These are phyloP conservation scores for Diorhabda carinulata DNA, from an alignment of 1,140 invertebrate species.

Conservation along the genomic window DNA sequence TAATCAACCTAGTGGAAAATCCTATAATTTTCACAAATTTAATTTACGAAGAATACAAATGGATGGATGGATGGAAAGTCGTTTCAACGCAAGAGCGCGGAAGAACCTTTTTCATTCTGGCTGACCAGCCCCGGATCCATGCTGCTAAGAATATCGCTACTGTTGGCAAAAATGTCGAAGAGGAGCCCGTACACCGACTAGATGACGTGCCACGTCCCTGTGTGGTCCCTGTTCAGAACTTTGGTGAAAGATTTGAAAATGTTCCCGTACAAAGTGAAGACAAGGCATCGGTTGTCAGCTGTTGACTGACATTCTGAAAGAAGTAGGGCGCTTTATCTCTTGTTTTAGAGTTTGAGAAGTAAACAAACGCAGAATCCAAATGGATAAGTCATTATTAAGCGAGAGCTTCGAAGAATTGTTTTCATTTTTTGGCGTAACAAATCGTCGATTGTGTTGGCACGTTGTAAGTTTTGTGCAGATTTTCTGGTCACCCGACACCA, in stretches of 20 bases:
- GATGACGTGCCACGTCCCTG: no score
- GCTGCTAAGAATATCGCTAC: background rate
- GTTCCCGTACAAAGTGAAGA: no score
- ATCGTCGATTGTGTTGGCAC: background rate
- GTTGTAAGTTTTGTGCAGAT: background rate
- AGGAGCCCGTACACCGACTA: no score
- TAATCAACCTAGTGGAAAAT: no score
- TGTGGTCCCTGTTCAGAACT: no score
- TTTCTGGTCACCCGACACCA: background rate
- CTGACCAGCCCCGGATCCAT: background rate
- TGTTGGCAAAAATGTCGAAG: background rate
- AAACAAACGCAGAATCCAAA: background rate
- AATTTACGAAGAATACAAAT: background rate
- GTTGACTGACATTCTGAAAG: no score
- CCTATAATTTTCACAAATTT: background rate
- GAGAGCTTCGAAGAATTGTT: background rate
- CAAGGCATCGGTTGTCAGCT: no score
- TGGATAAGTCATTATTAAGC: background rate
- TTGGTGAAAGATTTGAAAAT: no score
- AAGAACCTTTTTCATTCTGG: background rate
- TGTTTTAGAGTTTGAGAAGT: background rate
- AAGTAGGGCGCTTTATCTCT: no score
- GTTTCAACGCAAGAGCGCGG: background rate
- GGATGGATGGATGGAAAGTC: no score
- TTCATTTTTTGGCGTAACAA: background rate